These are phyloP conservation scores for Apotomis betuletana DNA, from an alignment of 2,888 invertebrate species.

Conservation along the genomic window DNA sequence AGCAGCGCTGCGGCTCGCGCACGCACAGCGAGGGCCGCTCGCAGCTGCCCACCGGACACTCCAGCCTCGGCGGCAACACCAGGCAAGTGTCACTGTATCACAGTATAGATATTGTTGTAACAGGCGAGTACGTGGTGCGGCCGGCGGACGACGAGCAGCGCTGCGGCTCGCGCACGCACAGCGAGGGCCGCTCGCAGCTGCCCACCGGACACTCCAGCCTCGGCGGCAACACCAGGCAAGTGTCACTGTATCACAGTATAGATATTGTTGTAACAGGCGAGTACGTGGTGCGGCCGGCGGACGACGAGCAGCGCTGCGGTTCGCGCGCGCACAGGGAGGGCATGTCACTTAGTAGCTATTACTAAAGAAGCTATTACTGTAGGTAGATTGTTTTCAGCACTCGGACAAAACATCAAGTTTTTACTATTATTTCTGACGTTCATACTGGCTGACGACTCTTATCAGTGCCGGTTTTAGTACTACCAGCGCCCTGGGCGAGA, in stretches of 20 bases:
- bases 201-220: conserved; percentile 64
- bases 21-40: conserved; percentile 77
- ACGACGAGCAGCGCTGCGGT: conserved; percentile 35
- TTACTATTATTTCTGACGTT: too few species aligned
- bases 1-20: conserved; percentile 60
- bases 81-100: conserved; percentile 51
- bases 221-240: conserved; percentile 60
- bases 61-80: conserved; percentile 61
- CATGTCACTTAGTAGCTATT: too few species aligned
- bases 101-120: too few species aligned
- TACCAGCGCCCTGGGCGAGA: too few species aligned
- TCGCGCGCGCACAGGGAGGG: too few species aligned
- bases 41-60: conserved; percentile 57
- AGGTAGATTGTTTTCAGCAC: too few species aligned
- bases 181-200: conserved; percentile 64
- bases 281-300: neutral
- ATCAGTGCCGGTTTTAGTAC: too few species aligned
- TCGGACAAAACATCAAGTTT: too few species aligned
- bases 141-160: conserved; percentile 20
- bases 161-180: conserved; percentile 75
- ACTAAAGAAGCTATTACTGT: too few species aligned
- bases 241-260: neutral
- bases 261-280: conserved; percentile 1
- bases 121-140: conserved; percentile 9
- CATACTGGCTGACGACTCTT: too few species aligned